These are phyloP conservation scores for Polydesmus complanatus DNA, from an alignment of 2,888 invertebrate species.

Conservation along the genomic window DNA sequence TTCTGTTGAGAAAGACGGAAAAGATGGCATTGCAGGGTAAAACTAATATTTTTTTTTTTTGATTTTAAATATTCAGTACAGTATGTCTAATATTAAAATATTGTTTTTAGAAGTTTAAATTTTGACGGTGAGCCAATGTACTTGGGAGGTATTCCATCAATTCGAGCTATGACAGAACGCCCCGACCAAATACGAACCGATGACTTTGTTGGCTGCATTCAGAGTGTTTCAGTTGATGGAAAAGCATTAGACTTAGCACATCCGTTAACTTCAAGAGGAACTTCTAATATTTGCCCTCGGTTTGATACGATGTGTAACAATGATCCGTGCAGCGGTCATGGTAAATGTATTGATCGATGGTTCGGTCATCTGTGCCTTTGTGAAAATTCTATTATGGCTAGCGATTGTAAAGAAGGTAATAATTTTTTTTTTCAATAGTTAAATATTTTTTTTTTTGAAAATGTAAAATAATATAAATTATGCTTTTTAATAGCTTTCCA, in stretches of 20 bases:
- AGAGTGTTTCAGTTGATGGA: slow-evolving; percentile 78
- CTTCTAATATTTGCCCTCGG: slow-evolving; percentile 62
- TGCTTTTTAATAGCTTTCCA: slow-evolving; percentile 44
- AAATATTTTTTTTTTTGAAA: background rate
- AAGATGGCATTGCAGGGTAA: slow-evolving; percentile 69
- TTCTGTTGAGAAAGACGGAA: slow-evolving; percentile 65
- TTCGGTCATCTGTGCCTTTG: slow-evolving; percentile 50
- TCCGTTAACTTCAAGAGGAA: slow-evolving; percentile 55
- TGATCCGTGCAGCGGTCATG: slow-evolving; percentile 45
- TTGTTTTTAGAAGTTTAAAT: slow-evolving; percentile 56
- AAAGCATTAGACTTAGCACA: slow-evolving; percentile 63
- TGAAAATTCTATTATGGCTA: slow-evolving; percentile 48
- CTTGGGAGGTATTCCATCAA: slow-evolving; percentile 69
- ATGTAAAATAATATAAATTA: slow-evolving; percentile 4
- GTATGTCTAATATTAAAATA: background rate
- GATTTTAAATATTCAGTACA: background rate
- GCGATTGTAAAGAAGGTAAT: slow-evolving; percentile 52
- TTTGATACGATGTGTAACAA: slow-evolving; percentile 33
- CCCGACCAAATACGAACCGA: slow-evolving; percentile 82
- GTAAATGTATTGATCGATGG: slow-evolving; percentile 74
- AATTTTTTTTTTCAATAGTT: background rate
- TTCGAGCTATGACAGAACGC: slow-evolving; percentile 73
- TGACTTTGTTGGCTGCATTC: slow-evolving; percentile 86
- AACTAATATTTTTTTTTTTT: slow-evolving; percentile 27
- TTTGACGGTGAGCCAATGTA: slow-evolving; percentile 77